Base-by-base conservation (phyloP, 2,797 vertebrate genomes). In the Anas bernieri region DNA sequence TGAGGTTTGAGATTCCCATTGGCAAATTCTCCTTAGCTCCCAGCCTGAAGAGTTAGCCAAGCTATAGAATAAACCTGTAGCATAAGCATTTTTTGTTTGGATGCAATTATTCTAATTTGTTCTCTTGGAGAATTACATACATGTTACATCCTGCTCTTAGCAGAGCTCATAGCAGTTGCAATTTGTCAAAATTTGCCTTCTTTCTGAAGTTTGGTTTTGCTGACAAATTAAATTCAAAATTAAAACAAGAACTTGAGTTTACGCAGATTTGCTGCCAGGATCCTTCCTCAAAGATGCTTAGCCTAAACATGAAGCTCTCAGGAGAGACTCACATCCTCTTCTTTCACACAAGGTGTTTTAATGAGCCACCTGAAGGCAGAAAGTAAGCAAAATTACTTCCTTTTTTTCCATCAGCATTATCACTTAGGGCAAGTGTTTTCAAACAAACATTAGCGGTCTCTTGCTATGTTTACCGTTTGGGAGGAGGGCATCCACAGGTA, bases 141-240 rank as follows among this genome's bases (percentile, higher is more conserved):
- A 35, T 90, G 95, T 94, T 96, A 67, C 88, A 92, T 96, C 96
- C 91, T 96, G 94, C 95, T 96, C 86, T 70, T 77, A 94, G 88
- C 86, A 92, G 92, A 95, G 88, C 94, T 93, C 75, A 18, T 91
- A 92, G 94, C 94, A 93, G 75, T 95, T 96, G 90, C 81, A 93
- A 95, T 95, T 96, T 95, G 96, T 95, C 90, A 94, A 93, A 96
- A 97, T 97, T 96, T 96, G 91, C 91, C 94, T 90, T 81, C 95
- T 94, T 94, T 93, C 86, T 96, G 88, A 94, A 94, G 88, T 91
- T 94, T 15, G 72, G 72, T 86, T 96, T 96, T 94, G 81, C 93
- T 96, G 90, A 93, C 94, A 94, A 96, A 96, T 95, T 92, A 93
- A 96, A 94, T 90, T 92, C 72, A 85, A 83, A 94, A 96, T 96